phyloP scores from a whole-genome alignment of 2,797 vertebrate species.

The Syngnathus rostellatus region DNA sequence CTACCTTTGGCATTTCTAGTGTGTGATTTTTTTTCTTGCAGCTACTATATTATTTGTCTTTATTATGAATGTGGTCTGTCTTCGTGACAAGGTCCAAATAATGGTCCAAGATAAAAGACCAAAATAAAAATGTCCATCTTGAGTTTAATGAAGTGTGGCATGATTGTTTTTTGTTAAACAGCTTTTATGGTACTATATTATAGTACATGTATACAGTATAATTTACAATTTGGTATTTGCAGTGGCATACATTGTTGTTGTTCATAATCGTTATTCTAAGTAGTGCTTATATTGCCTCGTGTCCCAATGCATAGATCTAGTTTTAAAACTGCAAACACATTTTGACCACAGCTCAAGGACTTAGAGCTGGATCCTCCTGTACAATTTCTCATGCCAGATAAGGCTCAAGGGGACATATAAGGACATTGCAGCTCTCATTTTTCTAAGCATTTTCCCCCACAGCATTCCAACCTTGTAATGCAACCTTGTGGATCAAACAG shows the following conservation, averaged over 20 bases:
- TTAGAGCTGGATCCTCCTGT: not conserved
- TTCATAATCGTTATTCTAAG: not conserved
- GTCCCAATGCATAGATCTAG: not conserved
- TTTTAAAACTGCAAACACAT: not conserved
- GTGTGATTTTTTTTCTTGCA: constrained; percentile 4
- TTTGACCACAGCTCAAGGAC: not conserved
- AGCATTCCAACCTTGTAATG: not conserved
- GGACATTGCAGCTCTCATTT: not conserved
- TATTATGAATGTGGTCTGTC: too few species aligned
- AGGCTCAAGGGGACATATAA: not conserved
- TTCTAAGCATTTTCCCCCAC: not conserved
- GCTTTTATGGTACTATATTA: too few species aligned
- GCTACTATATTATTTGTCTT: too few species aligned
- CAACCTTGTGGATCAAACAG: not conserved
- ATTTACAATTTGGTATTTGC: too few species aligned
- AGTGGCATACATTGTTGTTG: not conserved
- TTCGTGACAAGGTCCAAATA: too few species aligned
- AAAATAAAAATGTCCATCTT: too few species aligned
- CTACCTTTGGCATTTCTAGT: constrained; percentile 4
- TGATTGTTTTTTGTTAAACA: too few species aligned
- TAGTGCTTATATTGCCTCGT: not conserved
- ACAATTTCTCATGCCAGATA: not conserved
- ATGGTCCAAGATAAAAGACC: too few species aligned
- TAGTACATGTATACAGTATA: too few species aligned
- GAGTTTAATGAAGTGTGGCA: too few species aligned